phyloP scores from a whole-genome alignment of 2,888 invertebrate species.

The Tillus elongatus region DNA sequence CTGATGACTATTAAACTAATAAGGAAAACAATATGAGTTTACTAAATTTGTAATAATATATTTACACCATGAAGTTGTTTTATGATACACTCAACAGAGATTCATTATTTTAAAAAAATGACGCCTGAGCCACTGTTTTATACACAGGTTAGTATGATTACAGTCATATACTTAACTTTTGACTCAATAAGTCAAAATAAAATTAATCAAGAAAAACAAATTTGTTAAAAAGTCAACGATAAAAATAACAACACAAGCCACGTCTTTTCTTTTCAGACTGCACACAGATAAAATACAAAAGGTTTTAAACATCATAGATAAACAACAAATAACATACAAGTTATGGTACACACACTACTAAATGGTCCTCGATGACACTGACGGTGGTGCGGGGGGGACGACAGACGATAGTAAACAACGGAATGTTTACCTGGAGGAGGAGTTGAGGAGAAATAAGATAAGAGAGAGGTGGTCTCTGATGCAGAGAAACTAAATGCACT shows the following conservation, averaged over 20 bases:
- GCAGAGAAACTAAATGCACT: slow-evolving; percentile 37
- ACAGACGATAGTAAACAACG: slow-evolving; percentile 22
- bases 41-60: slow-evolving; percentile 25
- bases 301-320: slow-evolving; percentile 31
- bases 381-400: not conserved
- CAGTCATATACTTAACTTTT: slow-evolving; percentile 16
- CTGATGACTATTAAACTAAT: too few relatives aligned
- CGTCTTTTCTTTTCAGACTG: slow-evolving; percentile 22
- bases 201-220: slow-evolving; percentile 17
- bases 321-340: slow-evolving; percentile 36
- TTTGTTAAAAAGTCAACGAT: slow-evolving; percentile 21
- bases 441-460: not conserved
- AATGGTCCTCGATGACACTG: slow-evolving; percentile 19
- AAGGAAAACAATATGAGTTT: slow-evolving; percentile 8
- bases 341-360: slow-evolving; percentile 31
- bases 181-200: slow-evolving; percentile 8
- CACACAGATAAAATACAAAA: slow-evolving; percentile 31
- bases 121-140: slow-evolving; percentile 23
- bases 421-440: slow-evolving; percentile 23
- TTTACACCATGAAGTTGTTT: slow-evolving; percentile 26
- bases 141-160: slow-evolving; percentile 22
- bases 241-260: slow-evolving; percentile 30
- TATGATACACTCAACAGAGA: slow-evolving; percentile 26
- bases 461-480: slow-evolving; percentile 31
- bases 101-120: slow-evolving; percentile 20